Evolutionary conservation across 64 coral and sea anemone species (phyloP).

Genomic region (Acropora yongei): DNA sequence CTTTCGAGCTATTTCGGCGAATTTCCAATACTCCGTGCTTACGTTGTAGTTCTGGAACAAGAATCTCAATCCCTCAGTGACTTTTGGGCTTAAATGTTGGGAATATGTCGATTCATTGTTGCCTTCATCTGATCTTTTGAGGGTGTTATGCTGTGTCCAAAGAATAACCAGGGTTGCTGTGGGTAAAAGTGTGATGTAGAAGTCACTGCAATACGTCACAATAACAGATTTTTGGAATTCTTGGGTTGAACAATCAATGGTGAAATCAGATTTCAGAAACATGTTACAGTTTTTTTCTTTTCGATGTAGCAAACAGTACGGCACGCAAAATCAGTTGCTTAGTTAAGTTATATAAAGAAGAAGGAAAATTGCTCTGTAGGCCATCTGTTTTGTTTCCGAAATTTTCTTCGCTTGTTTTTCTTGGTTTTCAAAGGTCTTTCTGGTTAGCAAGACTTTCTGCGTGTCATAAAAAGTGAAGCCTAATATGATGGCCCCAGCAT

Average conservation of each 20-base stretch:
- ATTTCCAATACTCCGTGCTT: slow-evolving; percentile 62
- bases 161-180: not conserved
- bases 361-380: slow-evolving; percentile 25
- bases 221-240: not conserved
- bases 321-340: slow-evolving; percentile 38
- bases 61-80: slow-evolving; percentile 41
- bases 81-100: not conserved
- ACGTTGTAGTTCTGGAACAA: slow-evolving; percentile 49
- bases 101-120: too few species aligned
- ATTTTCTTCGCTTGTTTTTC: slow-evolving; percentile 5
- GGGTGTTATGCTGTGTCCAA: slow-evolving; percentile 20
- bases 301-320: slow-evolving; percentile 29
- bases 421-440: not conserved
- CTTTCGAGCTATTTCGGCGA: slow-evolving; percentile 12
- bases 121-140: not conserved
- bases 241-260: not conserved
- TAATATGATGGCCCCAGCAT: not conserved
- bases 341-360: slow-evolving; percentile 39
- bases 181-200: slow-evolving; percentile 1
- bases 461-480: not conserved
- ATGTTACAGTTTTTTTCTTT: not conserved
- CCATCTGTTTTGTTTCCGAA: slow-evolving; percentile 13
- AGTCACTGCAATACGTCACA: not conserved
- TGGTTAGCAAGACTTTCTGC: not conserved
- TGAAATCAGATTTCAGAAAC: slow-evolving; percentile 41